These are phyloP conservation scores for Stramonita haemastoma DNA, from an alignment of 2,888 invertebrate genomes.

Conservation along the genomic window DNA sequence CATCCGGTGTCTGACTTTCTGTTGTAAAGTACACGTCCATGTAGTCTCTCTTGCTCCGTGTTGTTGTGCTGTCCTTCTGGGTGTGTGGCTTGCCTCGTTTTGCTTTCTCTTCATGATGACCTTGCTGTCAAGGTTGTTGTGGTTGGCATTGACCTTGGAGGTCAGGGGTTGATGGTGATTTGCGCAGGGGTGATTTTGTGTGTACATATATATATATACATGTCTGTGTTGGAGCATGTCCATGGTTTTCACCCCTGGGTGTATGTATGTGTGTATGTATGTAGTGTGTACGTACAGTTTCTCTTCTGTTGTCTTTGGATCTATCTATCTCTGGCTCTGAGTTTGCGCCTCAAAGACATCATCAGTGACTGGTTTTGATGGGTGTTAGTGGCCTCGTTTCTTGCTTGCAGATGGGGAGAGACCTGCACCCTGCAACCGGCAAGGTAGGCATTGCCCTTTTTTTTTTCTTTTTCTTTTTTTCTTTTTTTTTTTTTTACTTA, in stretches of 20 bases:
- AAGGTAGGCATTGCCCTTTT: constrained; percentile 68
- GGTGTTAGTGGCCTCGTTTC: constrained; percentile 33
- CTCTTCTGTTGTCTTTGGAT: not conserved
- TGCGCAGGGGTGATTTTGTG: not conserved
- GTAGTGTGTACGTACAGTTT: not conserved
- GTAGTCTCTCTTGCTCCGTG: not conserved
- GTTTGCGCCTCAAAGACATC: constrained; percentile 41
- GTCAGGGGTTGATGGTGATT: not conserved
- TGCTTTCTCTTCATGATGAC: not conserved
- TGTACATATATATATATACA: not conserved
- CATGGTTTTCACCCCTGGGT: not conserved
- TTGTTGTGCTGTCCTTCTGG: not conserved
- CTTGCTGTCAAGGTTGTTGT: not conserved
- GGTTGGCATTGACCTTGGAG: not conserved
- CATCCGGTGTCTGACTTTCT: too few species aligned
- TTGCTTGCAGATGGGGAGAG: constrained; percentile 72
- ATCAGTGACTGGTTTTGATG: constrained; percentile 33
- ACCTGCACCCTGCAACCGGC: constrained; percentile 74
- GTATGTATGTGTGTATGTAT: too few species aligned
- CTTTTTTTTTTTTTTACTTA: not conserved
- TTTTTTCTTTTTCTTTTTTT: too few species aligned
- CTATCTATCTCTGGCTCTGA: not conserved
- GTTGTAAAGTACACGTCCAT: too few species aligned
- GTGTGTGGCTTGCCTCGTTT: not conserved
- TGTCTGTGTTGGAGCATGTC: not conserved